Conservation (phyloP, 2,888 invertebrate genomes). For the Neoascia interrupta region DNA sequence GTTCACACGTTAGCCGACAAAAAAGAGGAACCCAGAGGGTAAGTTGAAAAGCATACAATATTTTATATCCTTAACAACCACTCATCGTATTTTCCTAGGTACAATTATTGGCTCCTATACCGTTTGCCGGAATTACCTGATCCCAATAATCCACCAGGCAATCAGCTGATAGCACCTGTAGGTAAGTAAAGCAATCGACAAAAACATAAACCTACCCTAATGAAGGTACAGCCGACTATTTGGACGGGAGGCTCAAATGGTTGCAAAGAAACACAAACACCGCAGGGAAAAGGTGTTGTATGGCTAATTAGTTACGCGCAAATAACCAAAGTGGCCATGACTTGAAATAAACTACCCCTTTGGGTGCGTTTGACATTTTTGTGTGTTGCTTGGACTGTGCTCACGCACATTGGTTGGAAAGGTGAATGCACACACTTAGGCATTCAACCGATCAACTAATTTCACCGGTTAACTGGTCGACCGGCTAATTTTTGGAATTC, state of each 20-base stretch:
- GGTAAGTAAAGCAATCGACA: conserved; percentile 82
- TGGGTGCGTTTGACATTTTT: conserved; percentile 49
- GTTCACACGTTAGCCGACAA: conserved; percentile 88
- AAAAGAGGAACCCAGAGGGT: conserved; percentile 80
- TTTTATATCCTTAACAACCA: no score
- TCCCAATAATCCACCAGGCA: conserved; percentile 89
- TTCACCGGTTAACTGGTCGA: no score
- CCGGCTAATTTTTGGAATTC: no score
- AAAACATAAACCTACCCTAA: conserved; percentile 28
- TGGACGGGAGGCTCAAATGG: conserved; percentile 55
- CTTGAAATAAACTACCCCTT: conserved; percentile 41
- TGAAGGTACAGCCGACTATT: no score
- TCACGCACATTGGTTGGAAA: conserved; percentile 18
- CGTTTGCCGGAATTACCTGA: conserved; percentile 90
- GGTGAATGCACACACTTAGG: conserved; percentile 25
- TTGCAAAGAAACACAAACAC: conserved; percentile 10
- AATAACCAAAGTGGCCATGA: conserved; percentile 48
- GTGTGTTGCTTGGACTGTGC: conserved; percentile 44
- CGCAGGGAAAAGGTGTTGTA: conserved; percentile 24
- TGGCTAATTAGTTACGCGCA: conserved; percentile 52
- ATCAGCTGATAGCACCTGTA: conserved; percentile 92
- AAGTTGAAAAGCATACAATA: conserved; percentile 32
- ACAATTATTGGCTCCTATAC: conserved; percentile 94
- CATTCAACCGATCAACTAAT: no score
- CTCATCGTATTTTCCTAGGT: no score